phyloP scores from a whole-genome alignment of 2,888 invertebrate species.

The Byasa hedistus region DNA sequence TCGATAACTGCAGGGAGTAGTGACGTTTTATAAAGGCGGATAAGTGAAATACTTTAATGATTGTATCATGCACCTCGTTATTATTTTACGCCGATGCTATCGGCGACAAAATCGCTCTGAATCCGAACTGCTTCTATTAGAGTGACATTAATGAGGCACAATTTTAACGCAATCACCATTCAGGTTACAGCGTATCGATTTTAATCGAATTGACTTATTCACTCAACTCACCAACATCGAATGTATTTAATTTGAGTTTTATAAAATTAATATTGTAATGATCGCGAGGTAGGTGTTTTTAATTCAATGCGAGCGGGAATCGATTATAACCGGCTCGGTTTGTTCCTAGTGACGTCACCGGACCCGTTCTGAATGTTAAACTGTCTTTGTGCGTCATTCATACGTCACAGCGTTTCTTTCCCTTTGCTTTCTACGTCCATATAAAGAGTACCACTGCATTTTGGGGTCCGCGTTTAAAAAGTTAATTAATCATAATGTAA shows the following conservation, averaged over 20 bases:
- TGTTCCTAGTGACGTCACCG: slow-evolving; percentile 54
- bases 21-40: background rate
- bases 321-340: slow-evolving; percentile 29
- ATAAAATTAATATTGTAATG: slow-evolving; percentile 5
- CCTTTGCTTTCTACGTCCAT: slow-evolving; percentile 44
- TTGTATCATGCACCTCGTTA: background rate
- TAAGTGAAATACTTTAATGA: background rate
- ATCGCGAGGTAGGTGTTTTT: background rate
- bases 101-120: slow-evolving; percentile 4
- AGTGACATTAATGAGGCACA: slow-evolving; percentile 23
- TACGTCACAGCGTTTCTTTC: slow-evolving; percentile 54
- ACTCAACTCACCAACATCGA: slow-evolving; percentile 29
- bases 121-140: slow-evolving; percentile 1
- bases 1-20: background rate
- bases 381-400: slow-evolving; percentile 56
- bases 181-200: slow-evolving; percentile 36
- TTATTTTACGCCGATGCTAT: slow-evolving; percentile 7
- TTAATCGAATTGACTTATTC: slow-evolving; percentile 38
- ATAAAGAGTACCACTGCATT: background rate
- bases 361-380: slow-evolving; percentile 53
- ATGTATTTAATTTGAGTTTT: background rate
- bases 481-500: too few relatives aligned
- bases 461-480: slow-evolving; percentile 2
- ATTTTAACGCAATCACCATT: slow-evolving; percentile 31
- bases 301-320: slow-evolving; percentile 9